These are phyloP conservation scores for Hyposoter didymator DNA, from an alignment of 2,888 invertebrate genomes.

Conservation along the genomic window DNA sequence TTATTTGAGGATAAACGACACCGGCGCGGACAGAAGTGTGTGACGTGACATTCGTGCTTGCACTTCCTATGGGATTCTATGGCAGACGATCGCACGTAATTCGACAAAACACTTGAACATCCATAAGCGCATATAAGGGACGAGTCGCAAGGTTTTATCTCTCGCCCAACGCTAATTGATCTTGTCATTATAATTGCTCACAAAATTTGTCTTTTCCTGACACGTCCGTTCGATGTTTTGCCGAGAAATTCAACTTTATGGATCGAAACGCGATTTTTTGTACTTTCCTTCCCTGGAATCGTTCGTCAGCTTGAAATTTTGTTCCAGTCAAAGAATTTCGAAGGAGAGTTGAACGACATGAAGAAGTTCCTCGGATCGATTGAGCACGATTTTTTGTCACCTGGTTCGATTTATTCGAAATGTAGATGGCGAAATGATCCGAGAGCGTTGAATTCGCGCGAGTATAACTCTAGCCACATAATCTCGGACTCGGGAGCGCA, in stretches of 20 bases:
- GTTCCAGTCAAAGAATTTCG: not conserved
- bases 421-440: constrained; percentile 59
- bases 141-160: constrained; percentile 41
- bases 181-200: constrained; percentile 55
- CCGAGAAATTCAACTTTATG: constrained; percentile 28
- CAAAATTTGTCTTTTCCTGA: constrained; percentile 54
- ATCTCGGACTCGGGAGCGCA: not conserved
- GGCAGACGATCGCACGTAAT: constrained; percentile 58
- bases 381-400: constrained; percentile 15
- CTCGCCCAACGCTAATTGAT: constrained; percentile 55
- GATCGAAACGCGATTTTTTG: not conserved
- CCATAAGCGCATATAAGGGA: constrained; percentile 5
- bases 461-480: not conserved
- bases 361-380: constrained; percentile 24
- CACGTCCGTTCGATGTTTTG: constrained; percentile 11
- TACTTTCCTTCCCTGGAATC: not conserved
- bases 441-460: constrained; percentile 50
- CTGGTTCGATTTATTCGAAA: constrained; percentile 55
- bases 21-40: not conserved
- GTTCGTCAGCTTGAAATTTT: not conserved
- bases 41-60: constrained; percentile 12
- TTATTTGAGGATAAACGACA: constrained; percentile 18
- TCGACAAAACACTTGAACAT: constrained; percentile 54
- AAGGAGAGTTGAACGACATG: not conserved
- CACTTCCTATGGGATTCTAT: constrained; percentile 25